These are phyloP conservation scores for Perodicticus potto DNA, from an alignment of 2,797 vertebrate genomes.

Conservation along the genomic window DNA sequence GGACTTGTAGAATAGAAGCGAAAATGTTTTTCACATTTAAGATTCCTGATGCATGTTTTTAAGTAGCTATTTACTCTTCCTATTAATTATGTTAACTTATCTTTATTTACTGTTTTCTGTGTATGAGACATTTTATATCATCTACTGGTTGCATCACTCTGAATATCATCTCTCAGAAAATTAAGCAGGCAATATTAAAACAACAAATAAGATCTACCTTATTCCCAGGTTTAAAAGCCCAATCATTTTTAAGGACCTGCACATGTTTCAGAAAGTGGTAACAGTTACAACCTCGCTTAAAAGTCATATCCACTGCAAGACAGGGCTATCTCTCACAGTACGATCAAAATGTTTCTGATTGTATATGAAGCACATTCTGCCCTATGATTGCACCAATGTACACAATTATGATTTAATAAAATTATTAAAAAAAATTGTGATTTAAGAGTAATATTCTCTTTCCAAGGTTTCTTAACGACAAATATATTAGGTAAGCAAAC, in stretches of 20 bases:
- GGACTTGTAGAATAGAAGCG: neutral
- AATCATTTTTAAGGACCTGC: neutral
- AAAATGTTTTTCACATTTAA: neutral
- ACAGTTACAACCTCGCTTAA: neutral
- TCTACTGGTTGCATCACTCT: neutral
- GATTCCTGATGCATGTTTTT: neutral
- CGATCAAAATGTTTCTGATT: too few species aligned
- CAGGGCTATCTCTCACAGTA: too few species aligned
- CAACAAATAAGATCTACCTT: neutral
- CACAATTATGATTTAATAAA: too few species aligned
- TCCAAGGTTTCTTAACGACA: neutral
- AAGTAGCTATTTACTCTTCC: neutral
- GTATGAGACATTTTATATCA: neutral
- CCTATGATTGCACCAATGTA: too few species aligned
- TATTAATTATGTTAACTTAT: neutral
- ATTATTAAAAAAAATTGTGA: slow-evolving; percentile 23
- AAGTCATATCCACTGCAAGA: neutral
- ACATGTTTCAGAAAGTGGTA: neutral
- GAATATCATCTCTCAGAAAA: neutral
- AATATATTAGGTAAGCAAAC: neutral
- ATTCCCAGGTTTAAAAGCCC: neutral
- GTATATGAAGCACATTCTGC: too few species aligned
- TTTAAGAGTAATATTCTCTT: neutral
- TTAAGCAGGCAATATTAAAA: neutral
- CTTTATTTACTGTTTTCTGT: neutral